A percentile compares a stretch with the other conserved stretches of the same genome.
Evolutionary conservation across 2,797 vertebrate species (phyloP).

Genomic region (Lycodopsis pacificus): DNA sequence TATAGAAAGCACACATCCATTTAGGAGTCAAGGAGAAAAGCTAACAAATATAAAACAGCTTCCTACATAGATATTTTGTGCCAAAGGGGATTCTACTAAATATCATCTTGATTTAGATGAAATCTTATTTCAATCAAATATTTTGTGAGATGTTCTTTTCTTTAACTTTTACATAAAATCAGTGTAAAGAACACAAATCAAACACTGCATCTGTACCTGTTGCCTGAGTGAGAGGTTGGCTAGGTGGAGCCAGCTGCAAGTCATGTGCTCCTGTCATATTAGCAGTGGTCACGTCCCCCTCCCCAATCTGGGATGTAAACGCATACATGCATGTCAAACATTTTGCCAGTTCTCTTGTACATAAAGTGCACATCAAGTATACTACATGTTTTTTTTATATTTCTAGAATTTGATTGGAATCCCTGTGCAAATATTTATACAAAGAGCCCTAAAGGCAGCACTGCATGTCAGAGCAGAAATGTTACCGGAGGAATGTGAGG

Average conservation of each 20-base stretch:
- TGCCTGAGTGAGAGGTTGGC: constrained; percentile 90
- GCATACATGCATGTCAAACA: constrained; percentile 10
- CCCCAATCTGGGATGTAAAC: constrained; percentile 86
- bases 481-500: constrained; percentile 5
- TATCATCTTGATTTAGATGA: not conserved
- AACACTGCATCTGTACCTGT: constrained; percentile 84
- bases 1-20: constrained; percentile 1
- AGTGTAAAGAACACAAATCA: not conserved
- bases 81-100: not conserved
- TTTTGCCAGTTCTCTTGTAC: not conserved
- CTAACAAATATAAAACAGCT: not conserved
- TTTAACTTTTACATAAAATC: not conserved
- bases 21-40: constrained; percentile 11
- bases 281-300: constrained; percentile 87
- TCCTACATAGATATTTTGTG: not conserved
- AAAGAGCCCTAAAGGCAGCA: not conserved
- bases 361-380: not conserved
- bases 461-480: not conserved
- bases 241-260: constrained; percentile 87
- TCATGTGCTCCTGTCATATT: constrained; percentile 90
- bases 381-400: not conserved
- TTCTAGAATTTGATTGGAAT: not conserved
- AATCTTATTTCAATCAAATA: not conserved
- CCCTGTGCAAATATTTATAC: not conserved
- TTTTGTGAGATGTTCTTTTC: not conserved